Evolutionary conservation across 2,113 vertebrate genomes (phyloP).

Genomic region (Osmerus eperlanus): DNA sequence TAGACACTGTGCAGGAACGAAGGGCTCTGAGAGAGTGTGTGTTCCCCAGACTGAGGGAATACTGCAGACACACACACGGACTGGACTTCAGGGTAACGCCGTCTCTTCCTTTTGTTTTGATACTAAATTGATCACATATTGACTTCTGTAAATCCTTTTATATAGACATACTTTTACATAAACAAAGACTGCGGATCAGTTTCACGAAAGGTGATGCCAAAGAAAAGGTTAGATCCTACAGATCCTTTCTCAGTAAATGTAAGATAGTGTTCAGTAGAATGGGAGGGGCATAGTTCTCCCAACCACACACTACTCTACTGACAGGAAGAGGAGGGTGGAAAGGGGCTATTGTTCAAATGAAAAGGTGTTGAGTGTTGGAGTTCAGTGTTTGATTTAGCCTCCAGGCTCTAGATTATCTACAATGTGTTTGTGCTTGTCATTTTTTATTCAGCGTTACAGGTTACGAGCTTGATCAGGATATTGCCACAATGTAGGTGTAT

Average conservation of each 20-base stretch:
- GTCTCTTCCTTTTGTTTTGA: slow-evolving; percentile 16
- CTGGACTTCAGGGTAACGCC: slow-evolving; percentile 71
- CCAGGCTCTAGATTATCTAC: slow-evolving; percentile 4
- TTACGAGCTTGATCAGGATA: neutral
- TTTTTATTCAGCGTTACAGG: slow-evolving; percentile 20
- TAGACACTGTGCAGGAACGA: slow-evolving; percentile 52
- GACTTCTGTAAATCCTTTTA: too few relatives aligned
- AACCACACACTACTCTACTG: neutral
- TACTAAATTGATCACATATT: slow-evolving; percentile 34
- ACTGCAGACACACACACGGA: slow-evolving; percentile 62
- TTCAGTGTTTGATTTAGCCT: neutral
- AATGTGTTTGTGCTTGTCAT: neutral
- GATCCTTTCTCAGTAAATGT: too few relatives aligned
- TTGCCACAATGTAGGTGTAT: too few relatives aligned
- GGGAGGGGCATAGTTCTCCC: too few relatives aligned
- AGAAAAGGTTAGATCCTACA: too few relatives aligned
- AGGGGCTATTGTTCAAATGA: neutral
- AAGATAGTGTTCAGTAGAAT: too few relatives aligned
- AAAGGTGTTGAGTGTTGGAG: neutral
- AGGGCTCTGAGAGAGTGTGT: slow-evolving; percentile 63
- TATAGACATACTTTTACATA: too few relatives aligned
- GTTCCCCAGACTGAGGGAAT: slow-evolving; percentile 67
- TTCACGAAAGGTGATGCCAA: too few relatives aligned
- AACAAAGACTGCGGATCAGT: too few relatives aligned
- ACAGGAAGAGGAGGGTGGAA: neutral